phyloP scores from a whole-genome alignment of 2,797 vertebrate genomes.

The Sebastes trivittatus region DNA sequence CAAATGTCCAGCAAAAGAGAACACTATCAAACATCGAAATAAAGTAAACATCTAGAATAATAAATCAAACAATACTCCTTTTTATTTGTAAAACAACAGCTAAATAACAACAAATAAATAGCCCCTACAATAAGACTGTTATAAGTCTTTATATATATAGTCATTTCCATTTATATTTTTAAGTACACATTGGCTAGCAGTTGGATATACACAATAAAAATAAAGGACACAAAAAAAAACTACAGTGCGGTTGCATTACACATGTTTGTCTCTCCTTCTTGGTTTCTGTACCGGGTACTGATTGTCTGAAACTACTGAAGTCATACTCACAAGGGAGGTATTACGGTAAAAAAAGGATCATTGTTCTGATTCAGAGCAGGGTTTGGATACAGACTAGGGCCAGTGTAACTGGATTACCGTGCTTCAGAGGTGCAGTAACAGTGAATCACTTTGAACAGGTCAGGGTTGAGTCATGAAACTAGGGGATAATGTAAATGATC shows the following conservation, averaged over 20 bases:
- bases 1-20: no score
- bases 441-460: neutral
- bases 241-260: neutral
- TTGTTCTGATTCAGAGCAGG: neutral
- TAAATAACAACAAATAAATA: no score
- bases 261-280: neutral
- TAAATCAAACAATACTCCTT: no score
- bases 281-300: neutral
- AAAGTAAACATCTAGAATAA: neutral
- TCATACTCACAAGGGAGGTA: constrained; percentile 29
- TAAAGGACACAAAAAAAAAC: neutral
- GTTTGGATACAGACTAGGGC: neutral
- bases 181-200: neutral
- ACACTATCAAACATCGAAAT: no score
- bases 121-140: no score
- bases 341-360: constrained; percentile 24
- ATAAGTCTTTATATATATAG: no score
- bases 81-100: no score
- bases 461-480: neutral
- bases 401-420: constrained; percentile 7
- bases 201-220: neutral
- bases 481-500: neutral
- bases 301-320: constrained; percentile 13
- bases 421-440: neutral
- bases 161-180: neutral